Evolutionary conservation across 2,888 invertebrate species (phyloP).

Genomic region (Parnassius glacialis): DNA sequence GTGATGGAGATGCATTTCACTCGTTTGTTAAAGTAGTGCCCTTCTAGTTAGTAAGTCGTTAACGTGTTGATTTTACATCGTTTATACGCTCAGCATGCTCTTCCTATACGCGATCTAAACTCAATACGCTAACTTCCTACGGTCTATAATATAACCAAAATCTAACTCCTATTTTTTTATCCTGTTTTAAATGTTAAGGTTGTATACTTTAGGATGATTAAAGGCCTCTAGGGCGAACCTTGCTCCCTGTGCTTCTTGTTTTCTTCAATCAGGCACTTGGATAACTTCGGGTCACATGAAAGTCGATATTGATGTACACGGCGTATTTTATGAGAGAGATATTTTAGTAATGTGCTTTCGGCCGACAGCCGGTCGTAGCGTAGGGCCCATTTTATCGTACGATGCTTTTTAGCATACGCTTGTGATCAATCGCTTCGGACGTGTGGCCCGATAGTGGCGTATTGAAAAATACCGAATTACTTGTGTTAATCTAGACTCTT

Average conservation of each 20-base stretch:
- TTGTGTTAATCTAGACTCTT: slow-evolving; percentile 44
- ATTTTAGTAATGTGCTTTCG: slow-evolving; percentile 28
- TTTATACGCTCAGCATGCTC: neutral
- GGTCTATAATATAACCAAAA: slow-evolving; percentile 69
- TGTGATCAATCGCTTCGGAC: neutral
- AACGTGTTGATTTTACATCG: slow-evolving; percentile 8
- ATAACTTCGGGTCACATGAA: slow-evolving; percentile 7
- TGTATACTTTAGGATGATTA: slow-evolving; percentile 64
- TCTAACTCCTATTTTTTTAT: slow-evolving; percentile 80
- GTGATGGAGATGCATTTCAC: neutral
- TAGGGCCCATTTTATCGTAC: neutral
- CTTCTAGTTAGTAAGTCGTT: slow-evolving; percentile 1
- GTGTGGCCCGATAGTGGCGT: slow-evolving; percentile 34
- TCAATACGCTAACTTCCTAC: slow-evolving; percentile 26
- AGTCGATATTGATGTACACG: neutral
- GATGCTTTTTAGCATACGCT: slow-evolving; percentile 1
- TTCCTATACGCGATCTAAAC: neutral
- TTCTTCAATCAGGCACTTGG: slow-evolving; percentile 62
- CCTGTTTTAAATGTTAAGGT: slow-evolving; percentile 78
- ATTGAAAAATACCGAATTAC: slow-evolving; percentile 56
- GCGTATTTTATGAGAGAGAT: slow-evolving; percentile 20
- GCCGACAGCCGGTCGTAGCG: slow-evolving; percentile 6
- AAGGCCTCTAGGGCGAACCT: slow-evolving; percentile 58
- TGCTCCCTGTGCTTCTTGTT: slow-evolving; percentile 77
- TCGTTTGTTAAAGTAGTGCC: slow-evolving; percentile 18